Base-by-base conservation (phyloP, 2,797 vertebrate species). In the Rhinella marina region DNA sequence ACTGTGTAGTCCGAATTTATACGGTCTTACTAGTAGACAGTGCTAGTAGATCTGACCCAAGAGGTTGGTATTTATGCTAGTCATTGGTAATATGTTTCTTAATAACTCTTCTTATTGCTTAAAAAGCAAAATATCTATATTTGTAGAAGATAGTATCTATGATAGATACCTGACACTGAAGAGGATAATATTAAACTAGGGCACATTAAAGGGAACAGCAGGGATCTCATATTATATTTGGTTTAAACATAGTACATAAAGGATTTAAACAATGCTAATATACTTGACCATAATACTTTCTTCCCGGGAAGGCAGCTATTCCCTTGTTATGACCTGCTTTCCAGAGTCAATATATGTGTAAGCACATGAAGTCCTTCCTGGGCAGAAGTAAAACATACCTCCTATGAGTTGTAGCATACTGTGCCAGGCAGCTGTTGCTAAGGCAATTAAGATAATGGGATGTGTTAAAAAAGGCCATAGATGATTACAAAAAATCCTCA, bases 181-280 rank as follows among this genome's bases (percentile, higher is more conserved):
- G 21, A 75, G 19, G 9, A 75, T 52, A 75, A 50, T 50, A n/a
- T 75, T 23, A 75, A 72, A 41, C 29, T 41, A 66, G 2, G n/a
- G 62, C 23, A 66, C 25, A 32, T 70, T 29, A 32, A 32, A 32
- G 25, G 27, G n/a, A 27, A 7, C 14, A 52, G 48, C 41, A 75
- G 9, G 48, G 9, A 19, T 10, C 68, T 16, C 9, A 41, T 72
- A 72, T 19, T 72, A 17, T 23, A 12, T 75, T 75, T 50, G 41
- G 19, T 75, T 75, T 52, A 2, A 32, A 70, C 16, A 32, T 32
- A 8, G 29, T 3, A 68, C 64, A 68, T 62, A 62, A 62, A 62
- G 62, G 62, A 66, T 25, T 25, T 11, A 66, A 66, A 66, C n/a
- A 66, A 66, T 66, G 68, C 68, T 41, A 72, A 72, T 72, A 72